These are phyloP conservation scores for Nothobranchius furzeri DNA, from an alignment of 2,113 vertebrate species.

Conservation along the genomic window DNA sequence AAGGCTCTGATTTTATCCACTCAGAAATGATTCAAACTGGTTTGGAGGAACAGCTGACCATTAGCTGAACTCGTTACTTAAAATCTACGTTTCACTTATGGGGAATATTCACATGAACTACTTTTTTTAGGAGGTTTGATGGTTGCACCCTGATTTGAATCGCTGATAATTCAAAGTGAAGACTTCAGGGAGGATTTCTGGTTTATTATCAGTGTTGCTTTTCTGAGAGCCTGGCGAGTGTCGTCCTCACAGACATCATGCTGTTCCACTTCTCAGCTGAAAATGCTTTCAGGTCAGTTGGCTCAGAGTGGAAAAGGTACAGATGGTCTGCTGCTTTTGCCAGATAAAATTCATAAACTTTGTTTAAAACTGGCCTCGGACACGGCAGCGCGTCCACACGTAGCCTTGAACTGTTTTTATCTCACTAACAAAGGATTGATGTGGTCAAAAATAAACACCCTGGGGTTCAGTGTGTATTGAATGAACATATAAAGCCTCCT, in stretches of 20 bases:
- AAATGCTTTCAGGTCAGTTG: conserved; percentile 26
- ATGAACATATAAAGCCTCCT: too few species aligned
- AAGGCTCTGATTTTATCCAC: background rate
- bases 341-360: conserved; percentile 23
- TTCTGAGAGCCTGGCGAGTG: background rate
- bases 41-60: background rate
- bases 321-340: conserved; percentile 1
- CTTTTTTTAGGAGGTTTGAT: too few species aligned
- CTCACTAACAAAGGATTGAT: background rate
- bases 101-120: too few species aligned
- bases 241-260: conserved; percentile 11
- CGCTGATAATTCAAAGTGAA: background rate
- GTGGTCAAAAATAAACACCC: background rate
- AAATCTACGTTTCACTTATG: background rate
- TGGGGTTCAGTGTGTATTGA: background rate
- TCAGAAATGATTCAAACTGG: background rate
- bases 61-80: background rate
- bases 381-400: background rate
- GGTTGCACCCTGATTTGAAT: too few species aligned
- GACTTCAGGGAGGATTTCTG: background rate
- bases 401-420: too few species aligned
- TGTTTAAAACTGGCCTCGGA: background rate
- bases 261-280: conserved; percentile 12
- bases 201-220: background rate
- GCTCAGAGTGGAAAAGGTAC: background rate